Percentiles rank a stretch among this genome's conserved stretches.
Conservation (phyloP, 2,113 vertebrate species). For the Engystomops pustulosus region DNA sequence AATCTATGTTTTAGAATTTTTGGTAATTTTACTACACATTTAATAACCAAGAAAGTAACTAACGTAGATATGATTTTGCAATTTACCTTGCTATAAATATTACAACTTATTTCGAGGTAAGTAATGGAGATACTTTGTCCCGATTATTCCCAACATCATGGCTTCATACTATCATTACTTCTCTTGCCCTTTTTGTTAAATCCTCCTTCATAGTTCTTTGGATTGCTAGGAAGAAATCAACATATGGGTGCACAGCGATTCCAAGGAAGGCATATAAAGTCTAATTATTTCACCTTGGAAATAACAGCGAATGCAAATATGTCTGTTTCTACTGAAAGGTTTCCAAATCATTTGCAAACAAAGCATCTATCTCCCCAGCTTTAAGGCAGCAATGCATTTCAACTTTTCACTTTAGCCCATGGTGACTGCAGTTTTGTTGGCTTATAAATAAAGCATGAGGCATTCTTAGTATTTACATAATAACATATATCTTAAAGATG, state of each 20-base stretch:
- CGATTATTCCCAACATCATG: neutral
- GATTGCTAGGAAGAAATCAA: neutral
- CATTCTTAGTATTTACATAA: conserved; percentile 42
- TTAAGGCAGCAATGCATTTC: conserved; percentile 13
- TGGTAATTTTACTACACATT: no score
- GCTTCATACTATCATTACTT: neutral
- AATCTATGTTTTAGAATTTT: no score
- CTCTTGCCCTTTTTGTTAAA: neutral
- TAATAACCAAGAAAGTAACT: no score
- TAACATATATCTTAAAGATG: conserved; percentile 51
- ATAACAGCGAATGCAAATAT: conserved; percentile 18
- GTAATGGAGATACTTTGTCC: no score
- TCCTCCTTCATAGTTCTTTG: neutral
- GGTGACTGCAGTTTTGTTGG: conserved; percentile 33
- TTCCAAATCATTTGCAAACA: conserved; percentile 28
- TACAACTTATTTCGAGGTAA: no score
- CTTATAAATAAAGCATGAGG: conserved; percentile 53
- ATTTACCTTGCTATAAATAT: no score
- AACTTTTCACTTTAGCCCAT: conserved; percentile 8
- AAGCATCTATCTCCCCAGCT: conserved; percentile 30
- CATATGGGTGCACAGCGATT: conserved; percentile 11
- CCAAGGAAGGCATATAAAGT: neutral
- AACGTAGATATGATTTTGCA: no score
- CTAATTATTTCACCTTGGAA: conserved; percentile 28
- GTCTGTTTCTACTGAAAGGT: neutral